Evolutionary conservation across 2,113 vertebrate genomes (phyloP).

Genomic region (Mus spicilegus): DNA sequence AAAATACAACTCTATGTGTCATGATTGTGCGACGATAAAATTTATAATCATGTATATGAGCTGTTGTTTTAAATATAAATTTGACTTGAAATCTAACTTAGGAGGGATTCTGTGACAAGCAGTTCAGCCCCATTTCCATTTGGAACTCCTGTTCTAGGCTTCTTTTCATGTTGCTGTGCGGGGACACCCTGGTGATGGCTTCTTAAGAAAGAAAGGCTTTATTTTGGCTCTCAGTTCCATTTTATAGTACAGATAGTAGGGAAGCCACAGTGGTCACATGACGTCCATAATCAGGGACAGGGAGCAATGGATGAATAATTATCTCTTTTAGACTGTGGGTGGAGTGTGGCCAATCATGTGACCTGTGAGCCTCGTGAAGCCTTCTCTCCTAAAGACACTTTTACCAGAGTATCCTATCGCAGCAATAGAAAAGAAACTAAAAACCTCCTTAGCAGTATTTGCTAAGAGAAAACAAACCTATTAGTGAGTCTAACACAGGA

Average conservation of each 20-base stretch:
- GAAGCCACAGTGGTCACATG: neutral
- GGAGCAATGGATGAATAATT: neutral
- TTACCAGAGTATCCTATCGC: too few species aligned
- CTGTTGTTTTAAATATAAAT: conserved; percentile 46
- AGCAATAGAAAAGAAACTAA: neutral
- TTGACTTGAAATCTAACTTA: conserved; percentile 41
- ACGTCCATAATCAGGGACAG: neutral
- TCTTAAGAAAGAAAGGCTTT: neutral
- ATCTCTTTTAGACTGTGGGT: neutral
- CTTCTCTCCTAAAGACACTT: neutral
- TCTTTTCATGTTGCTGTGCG: neutral
- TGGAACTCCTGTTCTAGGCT: neutral
- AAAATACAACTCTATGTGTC: neutral
- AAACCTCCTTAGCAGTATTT: neutral
- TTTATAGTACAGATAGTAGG: neutral
- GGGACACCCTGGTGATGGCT: neutral
- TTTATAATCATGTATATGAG: neutral
- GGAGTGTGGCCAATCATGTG: neutral
- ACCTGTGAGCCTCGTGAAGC: neutral
- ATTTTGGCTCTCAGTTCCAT: neutral
- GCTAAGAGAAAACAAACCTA: neutral
- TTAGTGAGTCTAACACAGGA: neutral
- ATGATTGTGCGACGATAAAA: neutral
- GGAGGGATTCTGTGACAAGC: neutral
- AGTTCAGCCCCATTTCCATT: neutral